Percentiles rank a stretch among this genome's conserved stretches.
These are phyloP conservation scores for Pelecanoides urinatrix DNA, from an alignment of 2,113 vertebrate species.

Conservation along the genomic window DNA sequence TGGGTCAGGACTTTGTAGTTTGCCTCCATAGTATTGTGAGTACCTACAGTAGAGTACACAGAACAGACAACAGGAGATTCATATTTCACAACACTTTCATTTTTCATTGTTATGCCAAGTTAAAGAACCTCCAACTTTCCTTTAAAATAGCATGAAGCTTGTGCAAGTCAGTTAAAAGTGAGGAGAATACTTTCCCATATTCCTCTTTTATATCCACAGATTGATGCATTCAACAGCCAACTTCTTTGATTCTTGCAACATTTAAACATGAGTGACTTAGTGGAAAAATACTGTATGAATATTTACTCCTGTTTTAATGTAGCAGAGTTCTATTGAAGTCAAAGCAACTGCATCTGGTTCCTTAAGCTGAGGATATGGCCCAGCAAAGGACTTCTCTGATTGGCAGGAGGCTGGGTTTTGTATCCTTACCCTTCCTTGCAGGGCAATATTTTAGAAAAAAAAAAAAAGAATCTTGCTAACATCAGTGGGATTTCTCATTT, in stretches of 20 bases:
- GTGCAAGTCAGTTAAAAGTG: not conserved
- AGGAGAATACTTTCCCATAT: not conserved
- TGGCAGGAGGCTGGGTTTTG: not conserved
- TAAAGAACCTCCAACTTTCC: not conserved
- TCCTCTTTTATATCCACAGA: not conserved
- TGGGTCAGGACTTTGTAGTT: conserved; percentile 18
- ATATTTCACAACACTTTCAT: not conserved
- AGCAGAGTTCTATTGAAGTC: not conserved
- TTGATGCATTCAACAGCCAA: not conserved
- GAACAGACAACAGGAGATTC: not conserved
- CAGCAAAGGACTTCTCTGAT: not conserved
- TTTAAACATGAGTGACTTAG: not conserved
- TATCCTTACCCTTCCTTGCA: not conserved
- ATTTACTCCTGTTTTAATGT: conserved; percentile 24
- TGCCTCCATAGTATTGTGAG: not conserved
- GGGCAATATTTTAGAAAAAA: not conserved
- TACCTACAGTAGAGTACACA: not conserved
- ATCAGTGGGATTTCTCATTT: conserved; percentile 33
- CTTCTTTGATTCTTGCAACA: conserved; percentile 1
- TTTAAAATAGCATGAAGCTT: not conserved
- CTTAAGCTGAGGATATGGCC: not conserved
- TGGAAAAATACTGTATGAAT: not conserved
- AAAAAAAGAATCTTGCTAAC: not conserved
- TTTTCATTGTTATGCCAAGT: not conserved
- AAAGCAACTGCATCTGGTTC: not conserved